Conservation (phyloP, 2,797 vertebrate species). For the Syndactyla subalaris region DNA sequence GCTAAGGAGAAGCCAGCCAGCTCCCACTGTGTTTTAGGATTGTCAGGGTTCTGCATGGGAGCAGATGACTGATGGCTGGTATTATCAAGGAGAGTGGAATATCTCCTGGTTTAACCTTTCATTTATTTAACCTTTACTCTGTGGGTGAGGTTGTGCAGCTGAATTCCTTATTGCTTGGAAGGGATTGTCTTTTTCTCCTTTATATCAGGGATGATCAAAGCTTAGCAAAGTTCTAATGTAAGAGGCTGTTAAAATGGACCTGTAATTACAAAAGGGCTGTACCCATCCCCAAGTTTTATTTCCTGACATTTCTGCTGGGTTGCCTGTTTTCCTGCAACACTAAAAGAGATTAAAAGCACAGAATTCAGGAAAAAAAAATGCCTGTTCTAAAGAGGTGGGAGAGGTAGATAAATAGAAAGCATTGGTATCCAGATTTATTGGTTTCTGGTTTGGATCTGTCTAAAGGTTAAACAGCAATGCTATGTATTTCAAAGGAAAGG, state of each 20-base stretch:
- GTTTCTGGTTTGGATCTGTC: not conserved
- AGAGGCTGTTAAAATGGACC: not conserved
- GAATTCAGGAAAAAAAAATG: not conserved
- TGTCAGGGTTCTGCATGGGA: not conserved
- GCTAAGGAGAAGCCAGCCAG: not conserved
- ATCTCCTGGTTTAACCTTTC: not conserved
- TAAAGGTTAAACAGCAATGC: not conserved
- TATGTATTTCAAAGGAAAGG: not conserved
- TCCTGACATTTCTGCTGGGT: not conserved
- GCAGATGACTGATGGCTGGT: not conserved
- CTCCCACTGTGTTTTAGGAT: not conserved
- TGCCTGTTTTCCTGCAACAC: not conserved
- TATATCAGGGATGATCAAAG: not conserved
- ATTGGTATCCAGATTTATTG: not conserved
- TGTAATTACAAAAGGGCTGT: not conserved
- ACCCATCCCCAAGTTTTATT: not conserved
- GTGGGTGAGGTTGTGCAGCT: not conserved
- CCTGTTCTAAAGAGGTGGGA: not conserved
- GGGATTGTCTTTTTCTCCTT: not conserved
- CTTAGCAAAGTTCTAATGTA: not conserved
- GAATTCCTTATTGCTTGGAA: conserved; percentile 4
- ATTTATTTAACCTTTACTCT: conserved; percentile 14
- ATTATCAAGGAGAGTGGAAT: not conserved
- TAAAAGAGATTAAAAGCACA: not conserved
- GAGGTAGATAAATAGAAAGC: not conserved